A percentile compares a stretch with the other conserved stretches of the same genome.
These are phyloP conservation scores for Acanthiza pusilla DNA, from an alignment of 2,797 vertebrate species.

Conservation along the genomic window DNA sequence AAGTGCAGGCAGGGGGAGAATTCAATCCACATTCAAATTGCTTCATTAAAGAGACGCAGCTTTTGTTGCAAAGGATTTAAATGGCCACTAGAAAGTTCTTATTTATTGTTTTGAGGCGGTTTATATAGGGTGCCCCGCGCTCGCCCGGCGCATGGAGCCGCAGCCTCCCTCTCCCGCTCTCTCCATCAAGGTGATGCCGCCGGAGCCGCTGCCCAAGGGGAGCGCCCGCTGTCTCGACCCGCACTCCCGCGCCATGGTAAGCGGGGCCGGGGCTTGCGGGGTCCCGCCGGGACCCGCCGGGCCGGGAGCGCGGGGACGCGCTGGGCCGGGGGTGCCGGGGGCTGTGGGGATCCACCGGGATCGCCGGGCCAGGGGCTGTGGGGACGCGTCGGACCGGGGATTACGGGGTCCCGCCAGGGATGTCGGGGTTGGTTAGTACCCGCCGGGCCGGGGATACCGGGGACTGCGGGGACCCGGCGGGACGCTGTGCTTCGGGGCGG, in stretches of 20 bases:
- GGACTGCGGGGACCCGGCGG: neutral
- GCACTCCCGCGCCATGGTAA: conserved; percentile 87
- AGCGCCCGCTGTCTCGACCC: conserved; percentile 67
- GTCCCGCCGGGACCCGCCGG: neutral
- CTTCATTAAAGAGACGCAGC: conserved; percentile 90
- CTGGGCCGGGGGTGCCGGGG: neutral
- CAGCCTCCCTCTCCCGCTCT: conserved; percentile 59
- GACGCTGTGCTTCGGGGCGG: neutral
- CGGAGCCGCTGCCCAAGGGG: conserved; percentile 62
- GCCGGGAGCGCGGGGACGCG: neutral
- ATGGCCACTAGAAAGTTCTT: conserved; percentile 85
- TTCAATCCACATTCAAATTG: conserved; percentile 95
- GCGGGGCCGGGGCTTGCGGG: conserved; percentile 27
- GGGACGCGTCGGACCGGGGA: neutral
- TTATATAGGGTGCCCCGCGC: conserved; percentile 81
- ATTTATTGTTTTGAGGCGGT: conserved; percentile 86
- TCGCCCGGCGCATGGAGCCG: conserved; percentile 72
- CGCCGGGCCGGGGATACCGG: neutral
- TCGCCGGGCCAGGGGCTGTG: neutral
- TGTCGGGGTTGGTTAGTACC: neutral
- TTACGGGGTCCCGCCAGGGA: neutral
- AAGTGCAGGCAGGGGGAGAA: conserved; percentile 71
- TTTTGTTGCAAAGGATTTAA: conserved; percentile 88
- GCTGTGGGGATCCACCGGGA: neutral
- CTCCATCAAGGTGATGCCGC: conserved; percentile 75